Conservation (phyloP, 1,140 invertebrate species). For the Eriocheir sinensis region DNA sequence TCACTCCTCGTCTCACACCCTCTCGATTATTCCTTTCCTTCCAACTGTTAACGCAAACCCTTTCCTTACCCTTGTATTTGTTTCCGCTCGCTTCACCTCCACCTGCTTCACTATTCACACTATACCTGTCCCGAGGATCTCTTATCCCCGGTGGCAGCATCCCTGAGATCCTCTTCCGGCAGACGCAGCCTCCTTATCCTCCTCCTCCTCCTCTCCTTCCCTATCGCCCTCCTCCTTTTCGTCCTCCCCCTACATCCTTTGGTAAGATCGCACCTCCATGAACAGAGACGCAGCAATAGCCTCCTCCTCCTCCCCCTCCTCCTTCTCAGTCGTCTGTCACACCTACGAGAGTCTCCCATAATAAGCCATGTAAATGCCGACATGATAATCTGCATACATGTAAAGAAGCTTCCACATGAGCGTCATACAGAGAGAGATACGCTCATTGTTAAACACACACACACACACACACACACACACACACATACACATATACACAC, state of each 20-base stretch:
- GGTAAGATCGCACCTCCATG: neutral
- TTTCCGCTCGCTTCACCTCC: neutral
- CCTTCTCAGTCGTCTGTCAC: neutral
- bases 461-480: too few species aligned
- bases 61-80: neutral
- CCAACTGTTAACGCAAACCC: neutral
- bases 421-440: too few species aligned
- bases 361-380: conserved; percentile 11
- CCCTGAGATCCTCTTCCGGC: too few species aligned
- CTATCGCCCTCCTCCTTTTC: neutral
- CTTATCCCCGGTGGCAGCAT: neutral
- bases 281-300: too few species aligned
- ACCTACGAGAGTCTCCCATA: neutral
- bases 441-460: too few species aligned
- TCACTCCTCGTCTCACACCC: too few species aligned
- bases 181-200: too few species aligned
- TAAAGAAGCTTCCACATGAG: neutral
- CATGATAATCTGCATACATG: neutral
- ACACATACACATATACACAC: too few species aligned
- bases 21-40: conserved; percentile 13
- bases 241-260: too few species aligned
- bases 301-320: neutral
- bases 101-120: neutral
- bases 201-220: neutral
- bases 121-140: neutral